Evolutionary conservation across 2,113 vertebrate species (phyloP), one percentile per base, ranked within the genome.

Genomic region (Mastomys natalensis): DNA sequence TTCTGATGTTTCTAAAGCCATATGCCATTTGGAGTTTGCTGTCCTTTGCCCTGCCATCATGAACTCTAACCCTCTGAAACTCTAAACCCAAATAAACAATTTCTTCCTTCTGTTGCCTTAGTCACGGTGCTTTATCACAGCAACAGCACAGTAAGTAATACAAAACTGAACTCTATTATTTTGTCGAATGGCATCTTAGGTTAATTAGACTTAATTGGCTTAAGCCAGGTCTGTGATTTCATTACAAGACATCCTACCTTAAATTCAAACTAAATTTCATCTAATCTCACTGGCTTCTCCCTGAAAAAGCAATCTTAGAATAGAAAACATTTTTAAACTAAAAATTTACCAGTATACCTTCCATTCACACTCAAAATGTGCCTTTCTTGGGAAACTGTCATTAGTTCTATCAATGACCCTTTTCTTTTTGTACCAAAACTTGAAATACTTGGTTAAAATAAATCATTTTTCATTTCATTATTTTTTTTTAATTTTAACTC

Each of bases 191-290:
- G 37, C 11, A 43, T 16, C 89, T 88, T 53, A 53, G 15, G n/a
- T 78, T 81, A 87, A 90, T 87, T 81, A 82, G n/a, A 5, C 29
- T 53, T 22, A 55, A 4, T 62, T 88, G 90, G 51, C 9, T 72
- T 76, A 82, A 91, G 80, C 26, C 58, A 22, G 37, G 37, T 26
- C 29, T 74, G 8, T 53, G 40, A 29, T 70, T 48, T 17, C 4
- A 60, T 90, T n/a, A 40, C 16, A 66, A 73, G 31, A 81, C 31
- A 77, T 43, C 70, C 17, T 84, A 62, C 37, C 45, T 64, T 72
- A 93, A 96, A 12, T 68, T 74, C n/a, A 74, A 48, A 95, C 74
- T 60, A 93, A 92, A 70, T 80, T 53, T 4, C 34, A 16, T 21
- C 48, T 62, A 58, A 26, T 90, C 40, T 37, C 5, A 68, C 26